Evolutionary conservation across 2,113 vertebrate species (phyloP), one percentile per base, ranked within the genome.

Genomic region (Cavia aperea): DNA sequence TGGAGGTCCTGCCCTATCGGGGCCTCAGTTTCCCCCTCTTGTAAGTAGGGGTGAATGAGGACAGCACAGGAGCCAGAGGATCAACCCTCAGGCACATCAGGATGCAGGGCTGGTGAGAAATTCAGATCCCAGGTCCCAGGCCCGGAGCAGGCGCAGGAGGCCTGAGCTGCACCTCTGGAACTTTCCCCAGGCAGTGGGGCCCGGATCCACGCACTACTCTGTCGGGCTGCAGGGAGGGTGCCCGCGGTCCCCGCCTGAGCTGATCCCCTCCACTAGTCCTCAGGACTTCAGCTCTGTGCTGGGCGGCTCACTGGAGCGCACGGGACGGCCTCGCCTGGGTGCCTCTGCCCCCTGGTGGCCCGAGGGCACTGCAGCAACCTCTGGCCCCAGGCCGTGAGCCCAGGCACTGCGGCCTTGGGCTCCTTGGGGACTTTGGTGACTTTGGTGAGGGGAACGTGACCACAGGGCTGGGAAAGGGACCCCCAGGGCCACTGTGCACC

Each of bases 321-420:
- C 39, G 75, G 19, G 19, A 23, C 0, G 1, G 66, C 88, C 54
- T 70, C 46, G 62, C 88, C 81, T 90, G 88, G 88, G 49, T 3
- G 79, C 84, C 94, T 93, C 96, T 93, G 96, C 96, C 96, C 95
- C 91, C 96, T 96, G 81, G 95, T 95, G 96, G 95, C 91, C 87
- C 0, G 1, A 89, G 91, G 79, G 70, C 87, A 86, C 51, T 2
- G 63, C 68, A 49, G 56, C 94, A 95, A n/a, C 54, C 29, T 10
- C 86, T 26, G 2, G n/a, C 81, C 94, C 33, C 5, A 0, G 51
- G 63, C 26, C 0, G 23, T 31, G 43, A 14, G 43, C 72, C 15
- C 2, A 10, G 46, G 14, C 31, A 12, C 19, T 4, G 15, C 1
- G 0, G 13, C 19, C 7, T 16, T 2, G 21, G 39, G 60, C 43